Base-by-base conservation (phyloP, 2,113 vertebrate species). In the Phoxinus phoxinus region DNA sequence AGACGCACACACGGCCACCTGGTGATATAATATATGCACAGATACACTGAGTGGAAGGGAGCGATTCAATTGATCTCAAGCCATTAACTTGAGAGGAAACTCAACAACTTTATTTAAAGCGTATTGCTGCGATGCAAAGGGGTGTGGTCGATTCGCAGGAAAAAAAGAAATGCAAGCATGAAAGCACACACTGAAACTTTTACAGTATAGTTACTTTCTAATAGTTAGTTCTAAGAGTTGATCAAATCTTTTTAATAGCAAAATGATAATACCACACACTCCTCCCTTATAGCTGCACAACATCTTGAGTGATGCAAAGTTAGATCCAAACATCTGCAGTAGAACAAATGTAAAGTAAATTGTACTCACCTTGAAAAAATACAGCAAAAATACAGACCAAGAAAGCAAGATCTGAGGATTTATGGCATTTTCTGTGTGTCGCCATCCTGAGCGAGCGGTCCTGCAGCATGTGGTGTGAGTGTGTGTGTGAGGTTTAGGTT, bases 341-440 rank as follows among this genome's bases (percentile, higher is more conserved):
- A 10, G 30, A 56, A 69, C 23, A 23, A 63, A 30, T 30, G 75
- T 35, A 27, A 41, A 80, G 58, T 17, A 21, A 76, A 85, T 53
- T 44, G 19, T 30, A 78, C 88, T 89, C 73, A 89, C 88, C 88
- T 80, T 69, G 83, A 61, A 87, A 87, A 25, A 79, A 25, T 48
- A 59, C 2, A 8, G 65, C 23, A 35, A 83, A 58, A 53, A 73
- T 4, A 48, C 83, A 85, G 44, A 79, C 46, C 32, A 85, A 41
- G 32, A 61, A 83, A 56, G 69, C 58, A 27, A 72, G 19, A 15
- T 61, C 25, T 41, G 67, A 56, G 15, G 35, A 9, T n/a, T 35
- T 71, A 30, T 53, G 44, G 72, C 48, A 56, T 72, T 81, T 89
- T 73, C 63, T 86, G 17, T 73, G 48, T 48, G 80, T 86, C 35